Evolutionary conservation across 2,113 vertebrate genomes (phyloP).

Genomic region (Dicaeum eximium): DNA sequence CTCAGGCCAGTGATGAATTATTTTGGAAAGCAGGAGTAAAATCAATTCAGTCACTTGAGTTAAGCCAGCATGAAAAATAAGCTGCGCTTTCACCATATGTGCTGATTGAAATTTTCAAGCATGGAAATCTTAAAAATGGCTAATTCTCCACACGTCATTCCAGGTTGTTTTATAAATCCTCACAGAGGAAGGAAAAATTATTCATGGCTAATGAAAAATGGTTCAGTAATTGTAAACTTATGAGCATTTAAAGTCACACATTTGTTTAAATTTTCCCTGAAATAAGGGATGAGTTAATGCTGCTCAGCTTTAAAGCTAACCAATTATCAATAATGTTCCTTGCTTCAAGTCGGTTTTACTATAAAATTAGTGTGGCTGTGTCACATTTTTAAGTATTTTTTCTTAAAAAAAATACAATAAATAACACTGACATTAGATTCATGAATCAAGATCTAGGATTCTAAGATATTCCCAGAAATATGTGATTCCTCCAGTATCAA

Average conservation of each 20-base stretch:
- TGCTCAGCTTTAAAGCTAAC: not conserved
- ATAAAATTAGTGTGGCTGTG: not conserved
- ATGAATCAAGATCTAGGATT: not conserved
- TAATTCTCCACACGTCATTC: conserved; percentile 42
- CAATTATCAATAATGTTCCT: not conserved
- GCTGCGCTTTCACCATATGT: not conserved
- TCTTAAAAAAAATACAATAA: not conserved
- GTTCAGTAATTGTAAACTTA: conserved; percentile 25
- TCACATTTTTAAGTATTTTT: not conserved
- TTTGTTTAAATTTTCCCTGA: conserved; percentile 31
- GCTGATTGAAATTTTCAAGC: conserved; percentile 51
- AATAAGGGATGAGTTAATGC: not conserved
- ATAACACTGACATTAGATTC: not conserved
- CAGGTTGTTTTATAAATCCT: conserved; percentile 46
- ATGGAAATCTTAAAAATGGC: conserved; percentile 46
- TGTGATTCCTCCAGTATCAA: not conserved
- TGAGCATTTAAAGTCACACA: conserved; percentile 20
- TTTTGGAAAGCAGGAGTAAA: conserved; percentile 36
- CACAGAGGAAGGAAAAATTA: conserved; percentile 18
- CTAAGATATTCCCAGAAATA: not conserved
- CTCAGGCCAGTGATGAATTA: conserved; percentile 11
- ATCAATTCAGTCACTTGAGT: conserved; percentile 34
- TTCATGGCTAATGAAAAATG: conserved; percentile 43
- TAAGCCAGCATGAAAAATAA: conserved; percentile 50
- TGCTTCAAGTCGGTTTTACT: not conserved